Percentiles rank a stretch among this genome's conserved stretches.
phyloP scores from a whole-genome alignment of 2,888 invertebrate species.

The Eurytoma californica region DNA sequence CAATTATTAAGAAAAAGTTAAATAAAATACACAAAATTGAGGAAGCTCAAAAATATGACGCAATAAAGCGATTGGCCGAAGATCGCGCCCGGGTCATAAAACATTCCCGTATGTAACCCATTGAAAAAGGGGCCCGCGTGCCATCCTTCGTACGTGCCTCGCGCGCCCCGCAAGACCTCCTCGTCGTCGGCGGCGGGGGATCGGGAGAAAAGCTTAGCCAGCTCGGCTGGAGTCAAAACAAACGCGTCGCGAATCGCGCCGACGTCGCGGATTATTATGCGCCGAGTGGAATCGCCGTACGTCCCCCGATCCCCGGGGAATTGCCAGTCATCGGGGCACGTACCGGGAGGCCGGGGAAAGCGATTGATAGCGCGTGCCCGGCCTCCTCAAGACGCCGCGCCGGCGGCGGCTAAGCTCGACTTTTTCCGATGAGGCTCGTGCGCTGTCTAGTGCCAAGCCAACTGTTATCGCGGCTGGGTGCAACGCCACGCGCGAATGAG shows the following conservation, averaged over 20 bases:
- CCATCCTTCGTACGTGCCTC: neutral
- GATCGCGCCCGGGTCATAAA: too few relatives aligned
- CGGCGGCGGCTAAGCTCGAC: neutral
- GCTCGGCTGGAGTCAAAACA: constrained; percentile 28
- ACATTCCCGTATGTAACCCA: too few relatives aligned
- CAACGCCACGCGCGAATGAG: too few relatives aligned
- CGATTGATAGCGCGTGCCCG: constrained; percentile 55
- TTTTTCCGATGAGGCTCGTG: too few relatives aligned
- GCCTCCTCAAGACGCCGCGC: constrained; percentile 26
- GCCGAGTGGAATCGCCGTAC: constrained; percentile 16
- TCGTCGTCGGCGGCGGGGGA: neutral
- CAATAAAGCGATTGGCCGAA: too few relatives aligned
- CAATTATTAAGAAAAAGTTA: too few relatives aligned
- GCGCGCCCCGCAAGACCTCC: too few relatives aligned
- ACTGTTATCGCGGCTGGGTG: too few relatives aligned
- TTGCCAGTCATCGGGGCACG: constrained; percentile 30
- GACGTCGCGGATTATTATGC: constrained; percentile 34
- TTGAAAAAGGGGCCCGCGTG: too few relatives aligned
- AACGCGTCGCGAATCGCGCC: constrained; percentile 6
- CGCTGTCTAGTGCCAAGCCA: too few relatives aligned
- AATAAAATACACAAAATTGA: too few relatives aligned
- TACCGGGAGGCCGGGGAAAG: constrained; percentile 22
- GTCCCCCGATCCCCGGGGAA: constrained; percentile 13
- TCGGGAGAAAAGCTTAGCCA: constrained; percentile 16
- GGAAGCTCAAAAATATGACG: too few relatives aligned